Percentiles rank a stretch among this genome's conserved stretches.
phyloP scores from a whole-genome alignment of 2,888 invertebrate species.

The Syrista parreyssii region DNA sequence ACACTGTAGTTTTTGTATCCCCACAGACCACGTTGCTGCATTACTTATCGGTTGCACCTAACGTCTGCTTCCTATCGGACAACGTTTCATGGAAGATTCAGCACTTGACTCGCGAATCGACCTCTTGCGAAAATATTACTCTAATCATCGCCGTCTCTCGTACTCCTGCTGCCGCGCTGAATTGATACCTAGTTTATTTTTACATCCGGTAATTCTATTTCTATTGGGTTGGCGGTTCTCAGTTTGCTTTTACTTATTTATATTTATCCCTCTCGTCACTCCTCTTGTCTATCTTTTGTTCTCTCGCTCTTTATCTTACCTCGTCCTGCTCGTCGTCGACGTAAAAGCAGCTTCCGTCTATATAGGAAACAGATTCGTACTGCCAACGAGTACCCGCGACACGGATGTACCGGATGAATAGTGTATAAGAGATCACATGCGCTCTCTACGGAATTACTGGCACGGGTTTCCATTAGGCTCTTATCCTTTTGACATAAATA shows the following conservation, averaged over 20 bases:
- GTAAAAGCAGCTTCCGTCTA: not conserved
- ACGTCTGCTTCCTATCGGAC: not conserved
- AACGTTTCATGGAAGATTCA: not conserved
- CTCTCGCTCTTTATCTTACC: not conserved
- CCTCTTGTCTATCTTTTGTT: not conserved
- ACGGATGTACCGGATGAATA: conserved; percentile 2
- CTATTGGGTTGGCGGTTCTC: not conserved
- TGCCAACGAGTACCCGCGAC: not conserved
- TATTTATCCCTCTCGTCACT: not conserved
- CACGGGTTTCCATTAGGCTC: conserved; percentile 9
- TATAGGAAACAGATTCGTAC: not conserved
- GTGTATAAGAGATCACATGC: conserved; percentile 1
- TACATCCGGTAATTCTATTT: not conserved
- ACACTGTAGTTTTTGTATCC: not conserved
- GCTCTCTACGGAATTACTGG: conserved; percentile 3
- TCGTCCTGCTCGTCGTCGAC: not conserved
- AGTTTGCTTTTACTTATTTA: not conserved
- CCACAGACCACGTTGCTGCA: not conserved
- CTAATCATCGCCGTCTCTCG: conserved; percentile 6
- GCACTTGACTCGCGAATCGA: not conserved
- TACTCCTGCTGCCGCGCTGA: not conserved
- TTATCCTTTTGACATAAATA: not conserved
- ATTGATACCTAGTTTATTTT: conserved; percentile 16
- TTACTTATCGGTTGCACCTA: not conserved
- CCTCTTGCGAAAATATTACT: conserved; percentile 10